Evolutionary conservation across 2,888 invertebrate species (phyloP).

Genomic region (Bursaphelenchus okinawaensis): DNA sequence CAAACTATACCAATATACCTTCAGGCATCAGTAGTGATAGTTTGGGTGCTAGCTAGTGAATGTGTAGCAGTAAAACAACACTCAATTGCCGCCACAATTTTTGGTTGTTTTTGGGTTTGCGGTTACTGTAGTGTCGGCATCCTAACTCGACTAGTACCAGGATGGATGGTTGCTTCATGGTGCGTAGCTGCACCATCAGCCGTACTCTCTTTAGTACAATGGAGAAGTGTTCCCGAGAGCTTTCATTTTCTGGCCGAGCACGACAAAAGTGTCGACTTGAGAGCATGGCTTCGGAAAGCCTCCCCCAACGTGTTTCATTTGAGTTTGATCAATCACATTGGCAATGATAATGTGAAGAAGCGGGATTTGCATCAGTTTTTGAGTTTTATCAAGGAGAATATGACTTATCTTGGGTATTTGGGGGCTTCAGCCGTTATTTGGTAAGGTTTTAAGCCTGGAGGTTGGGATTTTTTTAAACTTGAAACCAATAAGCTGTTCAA

Average conservation of each 20-base stretch:
- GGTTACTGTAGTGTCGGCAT: constrained; percentile 22
- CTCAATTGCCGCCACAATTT: constrained; percentile 10
- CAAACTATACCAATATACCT: too few relatives aligned
- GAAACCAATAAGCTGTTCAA: too few relatives aligned
- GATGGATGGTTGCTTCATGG: constrained; percentile 13
- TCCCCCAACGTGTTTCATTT: constrained; percentile 6
- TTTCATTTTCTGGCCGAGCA: constrained; percentile 22
- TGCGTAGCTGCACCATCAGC: not conserved
- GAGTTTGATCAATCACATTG: not conserved
- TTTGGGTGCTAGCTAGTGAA: constrained; percentile 20
- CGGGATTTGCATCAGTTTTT: constrained; percentile 3
- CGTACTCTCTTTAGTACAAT: constrained; percentile 3
- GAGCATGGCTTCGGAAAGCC: constrained; percentile 8
- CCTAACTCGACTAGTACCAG: constrained; percentile 13
- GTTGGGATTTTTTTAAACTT: too few relatives aligned
- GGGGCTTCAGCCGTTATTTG: constrained; percentile 8
- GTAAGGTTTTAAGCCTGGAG: too few relatives aligned
- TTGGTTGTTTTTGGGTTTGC: constrained; percentile 22
- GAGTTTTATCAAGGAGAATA: constrained; percentile 11
- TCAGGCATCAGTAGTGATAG: constrained; percentile 14
- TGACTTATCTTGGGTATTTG: constrained; percentile 14
- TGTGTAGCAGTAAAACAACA: constrained; percentile 14
- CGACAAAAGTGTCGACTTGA: constrained; percentile 5
- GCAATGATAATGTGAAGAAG: not conserved
- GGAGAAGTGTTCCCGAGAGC: constrained; percentile 21